Evolutionary conservation across 2,888 invertebrate species (phyloP).

Genomic region (Napeogenes sylphis): DNA sequence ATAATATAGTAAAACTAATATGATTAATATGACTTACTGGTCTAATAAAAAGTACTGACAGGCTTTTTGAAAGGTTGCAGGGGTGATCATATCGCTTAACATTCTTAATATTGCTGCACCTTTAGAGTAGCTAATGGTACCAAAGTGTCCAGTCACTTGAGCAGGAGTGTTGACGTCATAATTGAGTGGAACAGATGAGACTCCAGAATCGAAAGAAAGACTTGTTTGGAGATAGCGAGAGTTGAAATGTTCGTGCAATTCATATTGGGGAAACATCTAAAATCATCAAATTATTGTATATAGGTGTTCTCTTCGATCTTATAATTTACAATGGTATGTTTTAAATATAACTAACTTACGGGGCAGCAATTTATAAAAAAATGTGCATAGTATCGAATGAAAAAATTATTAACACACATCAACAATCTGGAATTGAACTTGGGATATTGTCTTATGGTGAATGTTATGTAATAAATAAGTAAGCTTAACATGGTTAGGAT

Average conservation of each 20-base stretch:
- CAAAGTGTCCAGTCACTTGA: constrained; percentile 81
- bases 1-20: no score
- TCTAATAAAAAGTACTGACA: constrained; percentile 56
- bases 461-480: no score
- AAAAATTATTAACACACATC: no score
- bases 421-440: no score
- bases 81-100: constrained; percentile 59
- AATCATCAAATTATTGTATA: constrained; percentile 26
- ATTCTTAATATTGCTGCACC: constrained; percentile 72
- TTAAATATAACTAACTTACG: not conserved
- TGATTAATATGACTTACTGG: constrained; percentile 61
- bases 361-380: no score
- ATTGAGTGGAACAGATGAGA: constrained; percentile 75
- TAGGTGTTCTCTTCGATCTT: not conserved
- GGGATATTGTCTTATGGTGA: no score
- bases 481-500: no score
- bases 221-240: constrained; percentile 82
- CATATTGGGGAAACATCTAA: constrained; percentile 80
- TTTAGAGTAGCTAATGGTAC: constrained; percentile 83
- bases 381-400: no score
- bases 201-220: constrained; percentile 66
- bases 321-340: constrained; percentile 9
- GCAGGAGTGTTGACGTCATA: constrained; percentile 77
- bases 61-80: constrained; percentile 52
- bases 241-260: constrained; percentile 84